Conservation (phyloP, 2,113 vertebrate species). For the Patagioenas fasciata region DNA sequence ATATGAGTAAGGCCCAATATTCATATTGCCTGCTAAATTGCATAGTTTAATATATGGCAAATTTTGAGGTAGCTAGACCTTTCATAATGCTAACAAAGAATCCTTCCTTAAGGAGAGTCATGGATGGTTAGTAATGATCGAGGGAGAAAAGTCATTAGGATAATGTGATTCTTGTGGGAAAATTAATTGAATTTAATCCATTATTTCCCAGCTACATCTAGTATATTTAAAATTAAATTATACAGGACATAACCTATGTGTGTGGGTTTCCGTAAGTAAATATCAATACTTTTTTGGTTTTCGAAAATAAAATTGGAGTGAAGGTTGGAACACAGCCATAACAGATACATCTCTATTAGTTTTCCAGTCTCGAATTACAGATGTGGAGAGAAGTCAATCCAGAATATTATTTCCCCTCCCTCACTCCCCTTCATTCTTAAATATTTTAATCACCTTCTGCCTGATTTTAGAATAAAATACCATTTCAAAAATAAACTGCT, state of each 20-base stretch:
- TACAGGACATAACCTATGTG: neutral
- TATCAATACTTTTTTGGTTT: neutral
- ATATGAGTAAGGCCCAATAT: neutral
- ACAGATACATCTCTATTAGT: neutral
- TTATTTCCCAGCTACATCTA: neutral
- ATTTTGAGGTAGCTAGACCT: neutral
- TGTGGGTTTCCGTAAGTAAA: neutral
- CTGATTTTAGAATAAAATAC: neutral
- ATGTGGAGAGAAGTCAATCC: neutral
- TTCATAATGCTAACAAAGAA: neutral
- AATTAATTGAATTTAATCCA: neutral
- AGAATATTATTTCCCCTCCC: neutral
- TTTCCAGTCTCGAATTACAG: neutral
- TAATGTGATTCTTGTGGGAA: slow-evolving; percentile 1
- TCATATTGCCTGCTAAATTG: neutral
- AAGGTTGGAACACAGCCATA: neutral
- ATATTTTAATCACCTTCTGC: neutral
- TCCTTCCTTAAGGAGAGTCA: neutral
- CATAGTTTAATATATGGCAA: neutral
- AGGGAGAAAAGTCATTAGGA: neutral
- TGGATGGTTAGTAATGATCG: neutral
- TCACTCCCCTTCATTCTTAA: neutral
- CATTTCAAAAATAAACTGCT: neutral
- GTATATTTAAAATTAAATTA: neutral
- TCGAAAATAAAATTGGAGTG: neutral